Percentiles rank a stretch among this genome's conserved stretches.
Evolutionary conservation across 2,797 vertebrate species (phyloP).

Genomic region (Mergus octosetaceus): DNA sequence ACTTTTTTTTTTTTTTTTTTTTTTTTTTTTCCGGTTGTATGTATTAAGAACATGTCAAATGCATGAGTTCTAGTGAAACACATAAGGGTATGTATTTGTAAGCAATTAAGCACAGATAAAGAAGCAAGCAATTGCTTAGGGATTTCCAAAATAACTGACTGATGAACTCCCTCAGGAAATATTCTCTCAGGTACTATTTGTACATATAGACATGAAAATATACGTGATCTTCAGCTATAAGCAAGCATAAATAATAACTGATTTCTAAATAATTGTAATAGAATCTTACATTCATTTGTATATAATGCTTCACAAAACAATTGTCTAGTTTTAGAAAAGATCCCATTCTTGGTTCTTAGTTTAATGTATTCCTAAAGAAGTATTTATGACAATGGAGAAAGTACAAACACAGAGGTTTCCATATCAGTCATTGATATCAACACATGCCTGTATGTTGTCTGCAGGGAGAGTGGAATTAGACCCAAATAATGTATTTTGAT

Average conservation of each 20-base stretch:
- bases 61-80: not conserved
- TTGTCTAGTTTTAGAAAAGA: not conserved
- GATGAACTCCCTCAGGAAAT: not conserved
- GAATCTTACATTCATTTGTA: not conserved
- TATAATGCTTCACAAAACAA: not conserved
- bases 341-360: rapidly evolving
- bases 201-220: not conserved
- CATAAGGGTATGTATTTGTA: not conserved
- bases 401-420: not conserved
- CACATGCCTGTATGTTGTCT: not conserved
- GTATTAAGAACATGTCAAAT: not conserved
- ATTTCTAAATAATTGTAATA: not conserved
- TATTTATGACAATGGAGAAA: not conserved
- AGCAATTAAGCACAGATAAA: not conserved
- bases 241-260: not conserved
- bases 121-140: not conserved
- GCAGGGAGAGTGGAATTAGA: not conserved
- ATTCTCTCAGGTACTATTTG: not conserved
- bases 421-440: not conserved
- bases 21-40: not conserved
- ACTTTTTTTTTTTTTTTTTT: not conserved
- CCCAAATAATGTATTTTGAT: not conserved
- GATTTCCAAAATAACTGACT: not conserved
- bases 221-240: not conserved
- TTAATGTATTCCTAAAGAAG: not conserved